These are phyloP conservation scores for Carcharodon carcharias DNA, from an alignment of 2,797 vertebrate genomes.

Conservation along the genomic window DNA sequence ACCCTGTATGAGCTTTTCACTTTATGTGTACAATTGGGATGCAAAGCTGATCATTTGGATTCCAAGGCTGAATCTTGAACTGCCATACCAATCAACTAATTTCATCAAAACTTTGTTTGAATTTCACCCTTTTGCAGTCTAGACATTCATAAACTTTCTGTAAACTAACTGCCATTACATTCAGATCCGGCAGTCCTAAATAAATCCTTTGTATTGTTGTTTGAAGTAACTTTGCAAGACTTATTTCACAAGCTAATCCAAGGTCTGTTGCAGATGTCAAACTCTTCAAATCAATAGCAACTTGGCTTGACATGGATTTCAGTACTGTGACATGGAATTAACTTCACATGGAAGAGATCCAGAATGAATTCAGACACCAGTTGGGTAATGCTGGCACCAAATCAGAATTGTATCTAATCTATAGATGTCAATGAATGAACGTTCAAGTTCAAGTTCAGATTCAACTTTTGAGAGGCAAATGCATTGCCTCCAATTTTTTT, in stretches of 20 bases:
- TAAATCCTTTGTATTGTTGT: neutral
- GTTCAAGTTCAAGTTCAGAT: neutral
- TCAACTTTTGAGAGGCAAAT: neutral
- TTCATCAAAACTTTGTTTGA: neutral
- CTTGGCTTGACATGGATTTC: neutral
- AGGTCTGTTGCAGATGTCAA: neutral
- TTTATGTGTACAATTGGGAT: neutral
- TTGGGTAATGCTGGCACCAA: neutral
- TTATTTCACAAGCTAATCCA: neutral
- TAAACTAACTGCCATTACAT: neutral
- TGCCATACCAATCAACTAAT: neutral
- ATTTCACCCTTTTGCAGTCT: neutral
- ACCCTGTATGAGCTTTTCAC: too few species aligned
- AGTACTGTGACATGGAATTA: neutral
- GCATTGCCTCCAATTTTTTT: neutral
- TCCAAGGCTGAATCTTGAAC: neutral
- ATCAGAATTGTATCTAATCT: neutral
- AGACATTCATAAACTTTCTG: neutral
- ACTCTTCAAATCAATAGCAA: neutral
- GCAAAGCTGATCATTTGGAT: neutral
- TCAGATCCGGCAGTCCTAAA: neutral
- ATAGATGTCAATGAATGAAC: neutral
- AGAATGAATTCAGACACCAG: neutral
- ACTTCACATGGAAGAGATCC: neutral
- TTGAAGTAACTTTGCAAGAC: neutral